Conservation (phyloP, 2,888 invertebrate species). For the Idaea straminata region DNA sequence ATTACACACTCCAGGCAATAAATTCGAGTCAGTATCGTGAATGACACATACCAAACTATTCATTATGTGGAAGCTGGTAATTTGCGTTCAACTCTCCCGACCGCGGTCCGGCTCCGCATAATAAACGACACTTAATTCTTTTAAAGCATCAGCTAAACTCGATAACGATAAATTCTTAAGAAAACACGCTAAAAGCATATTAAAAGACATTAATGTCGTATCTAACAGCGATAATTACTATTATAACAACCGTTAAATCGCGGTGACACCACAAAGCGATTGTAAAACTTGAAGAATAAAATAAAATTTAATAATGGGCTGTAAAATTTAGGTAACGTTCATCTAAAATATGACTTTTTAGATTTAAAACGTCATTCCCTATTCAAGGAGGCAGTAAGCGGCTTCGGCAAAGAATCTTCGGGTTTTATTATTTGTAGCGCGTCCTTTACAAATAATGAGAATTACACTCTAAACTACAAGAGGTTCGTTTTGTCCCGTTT, state of each 20-base stretch:
- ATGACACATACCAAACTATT: slow-evolving; percentile 29
- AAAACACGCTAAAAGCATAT: slow-evolving; percentile 43
- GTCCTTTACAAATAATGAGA: slow-evolving; percentile 58
- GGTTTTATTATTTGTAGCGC: slow-evolving; percentile 64
- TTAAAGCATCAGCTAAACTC: slow-evolving; percentile 9
- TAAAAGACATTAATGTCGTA: slow-evolving; percentile 45
- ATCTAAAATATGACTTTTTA: slow-evolving; percentile 65
- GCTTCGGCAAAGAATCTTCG: slow-evolving; percentile 44
- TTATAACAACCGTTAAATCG: slow-evolving; percentile 59
- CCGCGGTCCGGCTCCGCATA: slow-evolving; percentile 8
- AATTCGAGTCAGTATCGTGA: slow-evolving; percentile 29
- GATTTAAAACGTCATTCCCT: slow-evolving; percentile 55
- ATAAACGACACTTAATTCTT: slow-evolving; percentile 10
- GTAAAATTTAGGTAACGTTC: slow-evolving; percentile 57
- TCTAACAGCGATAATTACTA: slow-evolving; percentile 50
- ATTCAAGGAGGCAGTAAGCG: slow-evolving; percentile 43
- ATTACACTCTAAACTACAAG: slow-evolving; percentile 40
- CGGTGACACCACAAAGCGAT: slow-evolving; percentile 58
- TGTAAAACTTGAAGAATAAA: slow-evolving; percentile 36
- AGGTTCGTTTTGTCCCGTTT: slow-evolving; percentile 37
- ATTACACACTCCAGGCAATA: slow-evolving; percentile 29
- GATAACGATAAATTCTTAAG: slow-evolving; percentile 24
- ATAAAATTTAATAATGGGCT: slow-evolving; percentile 55
- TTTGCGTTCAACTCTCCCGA: slow-evolving; percentile 18
- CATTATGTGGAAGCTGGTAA: slow-evolving; percentile 25